Percentiles rank a stretch among this genome's conserved stretches.
These are phyloP conservation scores for Phocides pigmalion DNA, from an alignment of 1,140 invertebrate species.

Conservation along the genomic window DNA sequence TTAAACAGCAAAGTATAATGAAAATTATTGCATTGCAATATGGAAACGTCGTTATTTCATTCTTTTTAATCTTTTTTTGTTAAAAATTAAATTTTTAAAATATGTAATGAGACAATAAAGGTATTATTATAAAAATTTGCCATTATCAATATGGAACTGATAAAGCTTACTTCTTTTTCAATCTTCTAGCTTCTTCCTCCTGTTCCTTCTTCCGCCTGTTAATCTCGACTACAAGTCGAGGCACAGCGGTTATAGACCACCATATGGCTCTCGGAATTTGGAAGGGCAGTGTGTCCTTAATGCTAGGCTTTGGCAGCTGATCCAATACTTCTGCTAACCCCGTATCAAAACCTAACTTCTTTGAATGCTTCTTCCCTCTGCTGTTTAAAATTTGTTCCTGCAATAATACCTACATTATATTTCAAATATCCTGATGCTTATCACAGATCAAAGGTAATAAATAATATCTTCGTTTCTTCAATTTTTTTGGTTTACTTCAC, in stretches of 20 bases:
- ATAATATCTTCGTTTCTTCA: too few species aligned
- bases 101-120: too few species aligned
- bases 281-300: slow-evolving; percentile 92
- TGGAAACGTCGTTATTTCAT: too few species aligned
- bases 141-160: too few species aligned
- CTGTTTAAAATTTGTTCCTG: slow-evolving; percentile 90
- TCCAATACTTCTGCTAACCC: slow-evolving; percentile 88
- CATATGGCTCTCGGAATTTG: slow-evolving; percentile 89
- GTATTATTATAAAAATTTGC: too few species aligned
- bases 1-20: too few species aligned
- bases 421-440: too few species aligned
- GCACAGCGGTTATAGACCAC: slow-evolving; percentile 85
- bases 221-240: slow-evolving; percentile 82
- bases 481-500: too few species aligned
- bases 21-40: too few species aligned
- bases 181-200: slow-evolving; percentile 85
- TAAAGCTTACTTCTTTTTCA: slow-evolving; percentile 77
- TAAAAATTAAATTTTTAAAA: too few species aligned
- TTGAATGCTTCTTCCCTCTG: slow-evolving; percentile 88
- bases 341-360: slow-evolving; percentile 87
- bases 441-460: too few species aligned
- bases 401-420: slow-evolving; percentile 38
- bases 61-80: too few species aligned
- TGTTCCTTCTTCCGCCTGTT: slow-evolving; percentile 80
- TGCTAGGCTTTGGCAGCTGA: slow-evolving; percentile 90